Conservation (phyloP, 2,888 invertebrate species). For the Liposcelis brunnea region DNA sequence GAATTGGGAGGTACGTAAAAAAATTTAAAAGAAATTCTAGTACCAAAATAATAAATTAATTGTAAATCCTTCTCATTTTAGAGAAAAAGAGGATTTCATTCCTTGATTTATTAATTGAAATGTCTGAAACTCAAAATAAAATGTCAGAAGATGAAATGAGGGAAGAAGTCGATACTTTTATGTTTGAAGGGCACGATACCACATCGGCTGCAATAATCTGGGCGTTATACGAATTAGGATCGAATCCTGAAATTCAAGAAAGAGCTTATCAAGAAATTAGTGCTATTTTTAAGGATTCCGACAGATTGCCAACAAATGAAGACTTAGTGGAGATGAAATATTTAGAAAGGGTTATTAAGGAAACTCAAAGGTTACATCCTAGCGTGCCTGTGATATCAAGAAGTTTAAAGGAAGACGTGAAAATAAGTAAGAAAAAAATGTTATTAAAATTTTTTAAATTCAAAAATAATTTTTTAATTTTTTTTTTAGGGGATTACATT, state of each 20-base stretch:
- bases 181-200: slow-evolving; percentile 25
- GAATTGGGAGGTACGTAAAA: too few relatives aligned
- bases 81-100: not conserved
- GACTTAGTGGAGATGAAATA: slow-evolving; percentile 8
- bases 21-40: too few relatives aligned
- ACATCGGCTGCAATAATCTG: slow-evolving; percentile 6
- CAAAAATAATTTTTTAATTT: too few relatives aligned
- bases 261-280: slow-evolving; percentile 11
- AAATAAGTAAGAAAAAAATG: too few relatives aligned
- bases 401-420: too few relatives aligned
- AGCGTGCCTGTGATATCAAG: not conserved
- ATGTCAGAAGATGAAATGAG: slow-evolving; percentile 26
- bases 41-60: too few relatives aligned
- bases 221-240: slow-evolving; percentile 6
- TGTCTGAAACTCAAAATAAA: slow-evolving; percentile 2
- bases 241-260: slow-evolving; percentile 9
- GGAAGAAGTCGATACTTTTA: slow-evolving; percentile 36
- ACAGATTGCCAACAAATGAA: not conserved
- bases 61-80: not conserved
- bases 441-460: too few relatives aligned
- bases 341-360: slow-evolving; percentile 12
- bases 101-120: slow-evolving; percentile 3
- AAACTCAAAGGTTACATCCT: slow-evolving; percentile 6
- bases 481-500: not conserved
- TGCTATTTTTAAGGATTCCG: not conserved